Evolutionary conservation across 2,797 vertebrate species (phyloP).

Genomic region (Margarornis squamiger): DNA sequence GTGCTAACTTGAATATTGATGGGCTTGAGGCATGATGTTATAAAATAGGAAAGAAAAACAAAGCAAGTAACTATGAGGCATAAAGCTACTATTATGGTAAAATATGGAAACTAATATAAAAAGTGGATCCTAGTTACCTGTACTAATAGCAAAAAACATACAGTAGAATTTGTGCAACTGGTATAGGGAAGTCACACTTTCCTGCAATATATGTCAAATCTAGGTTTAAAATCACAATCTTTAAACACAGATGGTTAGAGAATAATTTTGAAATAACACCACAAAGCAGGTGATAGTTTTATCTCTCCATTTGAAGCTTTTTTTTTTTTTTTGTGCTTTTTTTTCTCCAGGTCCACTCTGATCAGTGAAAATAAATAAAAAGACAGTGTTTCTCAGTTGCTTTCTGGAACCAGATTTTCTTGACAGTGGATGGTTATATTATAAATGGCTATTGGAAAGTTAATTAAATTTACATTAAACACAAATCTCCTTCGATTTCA

Average conservation of each 20-base stretch:
- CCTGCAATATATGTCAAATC: conserved; percentile 11
- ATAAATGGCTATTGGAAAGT: background rate
- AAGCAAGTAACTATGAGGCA: conserved; percentile 63
- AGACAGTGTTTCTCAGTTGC: background rate
- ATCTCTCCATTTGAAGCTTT: background rate
- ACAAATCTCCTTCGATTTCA: background rate
- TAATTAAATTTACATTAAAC: background rate
- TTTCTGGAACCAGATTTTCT: background rate
- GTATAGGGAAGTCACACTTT: background rate
- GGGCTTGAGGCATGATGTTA: conserved; percentile 62
- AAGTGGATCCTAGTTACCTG: conserved; percentile 35
- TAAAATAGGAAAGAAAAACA: conserved; percentile 74
- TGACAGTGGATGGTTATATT: background rate
- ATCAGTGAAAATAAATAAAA: background rate
- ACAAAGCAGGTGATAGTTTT: background rate
- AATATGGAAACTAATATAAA: conserved; percentile 48
- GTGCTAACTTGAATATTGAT: conserved; percentile 82
- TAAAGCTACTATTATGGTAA: conserved; percentile 72
- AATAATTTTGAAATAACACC: background rate
- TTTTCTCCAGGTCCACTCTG: background rate
- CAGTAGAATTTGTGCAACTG: conserved; percentile 4
- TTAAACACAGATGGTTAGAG: background rate
- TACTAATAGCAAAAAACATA: conserved; percentile 22
- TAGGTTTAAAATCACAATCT: background rate
- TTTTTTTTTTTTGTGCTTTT: background rate